phyloP scores from a whole-genome alignment of 23 tunicate genomes.

The Clavelina lepadiformis region DNA sequence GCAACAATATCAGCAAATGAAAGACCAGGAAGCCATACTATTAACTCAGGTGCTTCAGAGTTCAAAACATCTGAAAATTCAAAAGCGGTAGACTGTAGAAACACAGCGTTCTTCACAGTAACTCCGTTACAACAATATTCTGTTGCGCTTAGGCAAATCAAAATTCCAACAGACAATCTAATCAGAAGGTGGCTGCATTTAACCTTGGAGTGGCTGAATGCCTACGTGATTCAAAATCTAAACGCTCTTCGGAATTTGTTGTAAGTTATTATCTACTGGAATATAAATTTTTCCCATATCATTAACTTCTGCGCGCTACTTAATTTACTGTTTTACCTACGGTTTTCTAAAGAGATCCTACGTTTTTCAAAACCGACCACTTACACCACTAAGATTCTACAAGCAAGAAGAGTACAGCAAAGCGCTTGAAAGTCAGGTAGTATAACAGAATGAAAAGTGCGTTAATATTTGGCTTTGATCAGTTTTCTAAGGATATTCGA shows the following conservation, averaged over 20 bases:
- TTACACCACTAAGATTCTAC: slow-evolving; percentile 86
- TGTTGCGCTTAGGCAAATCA: slow-evolving; percentile 51
- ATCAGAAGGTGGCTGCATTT: slow-evolving; percentile 90
- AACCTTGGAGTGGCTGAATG: slow-evolving; percentile 92
- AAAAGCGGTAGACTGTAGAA: no score
- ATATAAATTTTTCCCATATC: not conserved
- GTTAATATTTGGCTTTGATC: not conserved
- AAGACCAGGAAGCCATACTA: slow-evolving; percentile 90
- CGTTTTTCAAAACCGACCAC: slow-evolving; percentile 91
- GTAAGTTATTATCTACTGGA: slow-evolving; percentile 19
- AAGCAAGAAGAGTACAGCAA: slow-evolving; percentile 89
- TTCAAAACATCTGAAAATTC: no score
- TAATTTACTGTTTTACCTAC: not conserved
- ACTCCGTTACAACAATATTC: slow-evolving; percentile 1
- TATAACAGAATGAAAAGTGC: no score
- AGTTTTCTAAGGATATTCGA: no score
- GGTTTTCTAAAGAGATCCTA: slow-evolving; percentile 57
- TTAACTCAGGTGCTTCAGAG: no score
- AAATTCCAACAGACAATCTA: slow-evolving; percentile 35
- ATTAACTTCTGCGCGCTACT: not conserved
- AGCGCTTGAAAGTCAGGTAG: slow-evolving; percentile 84
- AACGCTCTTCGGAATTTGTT: slow-evolving; percentile 63
- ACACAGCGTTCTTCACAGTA: no score
- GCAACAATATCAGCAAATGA: slow-evolving; percentile 90
- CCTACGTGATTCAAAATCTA: slow-evolving; percentile 38